Evolutionary conservation across 2,797 vertebrate genomes (phyloP), one percentile per base, ranked within the genome.

Genomic region (Todus mexicanus): DNA sequence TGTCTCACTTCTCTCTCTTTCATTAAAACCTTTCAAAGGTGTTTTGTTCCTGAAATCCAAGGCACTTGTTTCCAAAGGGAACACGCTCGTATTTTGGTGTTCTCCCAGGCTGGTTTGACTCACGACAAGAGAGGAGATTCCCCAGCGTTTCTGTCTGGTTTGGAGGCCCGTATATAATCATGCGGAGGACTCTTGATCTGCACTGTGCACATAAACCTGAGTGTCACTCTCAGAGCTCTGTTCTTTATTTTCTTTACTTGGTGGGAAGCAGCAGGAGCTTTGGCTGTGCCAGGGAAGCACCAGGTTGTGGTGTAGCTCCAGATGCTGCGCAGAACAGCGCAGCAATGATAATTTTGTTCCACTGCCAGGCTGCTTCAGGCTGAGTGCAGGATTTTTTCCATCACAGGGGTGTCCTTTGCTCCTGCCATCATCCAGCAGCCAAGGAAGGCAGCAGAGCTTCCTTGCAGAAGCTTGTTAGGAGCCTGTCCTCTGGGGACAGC

Each of bases 81-180:
- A 66, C 5, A 11, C 6, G 25, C 27, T 63, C 74, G 4, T 26
- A 12, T 83, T 64, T 61, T 47, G 25, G 38, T 63, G 35, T 38
- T 86, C 29, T 82, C 54, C 16, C 20, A 25, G 47, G 56, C 25
- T 65, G 45, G 25, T 76, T 71, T 63, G 43, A 33, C 63, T 70
- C 61, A 65, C 50, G 42, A 33, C 33, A 75, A n/a, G 84, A 57
- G 66, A 61, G 20, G 9, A 66, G 31, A 33, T 45, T 61, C 17
- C 33, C 18, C 37, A 51, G 61, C 26, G 17, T 79, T 82, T 54
- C 47, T 78, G 22, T 25, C 38, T 53, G 53, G 29, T 61, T 53
- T 33, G 29, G 54, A 37, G 5, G 15, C 47, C 35, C 1, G 0
- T 2, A 12, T 56, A 17, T 54, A 54, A 43, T 33, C 27, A 19